Evolutionary conservation across 2,113 vertebrate genomes (phyloP), one percentile per base, ranked within the genome.

Genomic region (Poeciliopsis prolifica): DNA sequence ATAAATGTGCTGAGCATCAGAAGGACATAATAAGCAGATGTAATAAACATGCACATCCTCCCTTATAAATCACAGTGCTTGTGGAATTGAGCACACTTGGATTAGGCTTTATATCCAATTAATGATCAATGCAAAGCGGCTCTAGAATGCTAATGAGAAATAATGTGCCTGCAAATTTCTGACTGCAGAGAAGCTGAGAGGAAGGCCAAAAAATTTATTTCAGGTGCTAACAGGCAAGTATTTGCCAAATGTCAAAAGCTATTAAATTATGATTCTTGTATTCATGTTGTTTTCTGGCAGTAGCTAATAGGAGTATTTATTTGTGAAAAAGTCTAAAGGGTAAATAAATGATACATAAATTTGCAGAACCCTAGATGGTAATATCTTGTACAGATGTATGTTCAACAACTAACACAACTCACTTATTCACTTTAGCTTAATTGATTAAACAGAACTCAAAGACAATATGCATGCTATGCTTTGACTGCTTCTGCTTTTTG

Each of bases 81-180:
- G 2, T 71, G 24, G 33, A 40, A 61, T 40, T 37, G 13, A 37
- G 31, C 31, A 15, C 54, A 31, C 44, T 1, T 68, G 28, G 44
- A 68, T 31, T 30, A 68, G 67, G 24, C 29, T 14, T 58, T 58
- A n/a, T 61, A 40, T 70, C 33, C 54, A 35, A 72, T 22, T 62
- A 72, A 29, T 62, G 15, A 30, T 42, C 35, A 61, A 61, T 42
- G 35, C 17, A 62, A 72, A 62, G 35, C n/a, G 37, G n/a, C 14
- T 22, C 24, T 37, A 33, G 68, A 58, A 61, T 61, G 58, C 33
- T 71, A 15, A 40, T 61, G 69, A 31, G 26, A 11, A 19, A 14
- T 22, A 61, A 61, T 58, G 33, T 24, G 26, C 10, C 70, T 42
- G n/a, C 15, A 11, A 26, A 40, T 72, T 24, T 61, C 35, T 28